Conservation (phyloP, 2,888 invertebrate genomes). For the Drosophila colorata region DNA sequence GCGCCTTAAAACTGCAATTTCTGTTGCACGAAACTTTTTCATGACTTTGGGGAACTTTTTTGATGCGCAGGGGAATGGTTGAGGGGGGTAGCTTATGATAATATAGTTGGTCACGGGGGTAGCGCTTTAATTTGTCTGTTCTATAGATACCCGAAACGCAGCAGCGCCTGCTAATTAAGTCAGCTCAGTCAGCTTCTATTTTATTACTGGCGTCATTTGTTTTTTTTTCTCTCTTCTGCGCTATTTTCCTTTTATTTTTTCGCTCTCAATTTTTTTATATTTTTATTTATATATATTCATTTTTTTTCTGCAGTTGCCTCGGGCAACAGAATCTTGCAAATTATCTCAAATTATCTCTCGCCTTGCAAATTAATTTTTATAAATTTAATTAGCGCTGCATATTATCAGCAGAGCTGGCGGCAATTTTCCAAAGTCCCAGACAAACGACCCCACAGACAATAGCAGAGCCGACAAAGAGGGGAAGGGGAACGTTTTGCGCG, state of each 20-base stretch:
- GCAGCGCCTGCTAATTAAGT: constrained; percentile 63
- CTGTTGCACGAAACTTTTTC: constrained; percentile 49
- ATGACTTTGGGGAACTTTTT: constrained; percentile 46
- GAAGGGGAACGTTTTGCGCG: neutral
- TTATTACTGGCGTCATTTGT: constrained; percentile 56
- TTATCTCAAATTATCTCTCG: constrained; percentile 51
- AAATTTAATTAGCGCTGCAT: constrained; percentile 79
- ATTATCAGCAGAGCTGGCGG: constrained; percentile 48
- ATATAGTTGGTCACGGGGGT: neutral
- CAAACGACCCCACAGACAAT: constrained; percentile 24
- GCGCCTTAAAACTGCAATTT: constrained; percentile 53
- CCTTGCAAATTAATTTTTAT: constrained; percentile 77
- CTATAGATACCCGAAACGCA: constrained; percentile 13
- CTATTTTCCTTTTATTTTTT: constrained; percentile 11
- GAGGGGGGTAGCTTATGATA: constrained; percentile 1
- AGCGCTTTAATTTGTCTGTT: constrained; percentile 27
- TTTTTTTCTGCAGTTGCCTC: constrained; percentile 36
- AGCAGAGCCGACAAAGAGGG: neutral
- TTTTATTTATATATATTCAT: constrained; percentile 5
- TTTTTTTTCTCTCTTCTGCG: constrained; percentile 16
- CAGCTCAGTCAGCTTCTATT: constrained; percentile 39
- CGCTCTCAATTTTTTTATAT: constrained; percentile 11
- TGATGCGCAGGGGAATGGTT: no score
- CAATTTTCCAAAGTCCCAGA: constrained; percentile 31
- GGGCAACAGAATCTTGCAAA: constrained; percentile 51